Percentiles rank a stretch among this genome's conserved stretches.
These are phyloP conservation scores for Zosterops lateralis DNA, from an alignment of 2,113 vertebrate genomes.

Conservation along the genomic window DNA sequence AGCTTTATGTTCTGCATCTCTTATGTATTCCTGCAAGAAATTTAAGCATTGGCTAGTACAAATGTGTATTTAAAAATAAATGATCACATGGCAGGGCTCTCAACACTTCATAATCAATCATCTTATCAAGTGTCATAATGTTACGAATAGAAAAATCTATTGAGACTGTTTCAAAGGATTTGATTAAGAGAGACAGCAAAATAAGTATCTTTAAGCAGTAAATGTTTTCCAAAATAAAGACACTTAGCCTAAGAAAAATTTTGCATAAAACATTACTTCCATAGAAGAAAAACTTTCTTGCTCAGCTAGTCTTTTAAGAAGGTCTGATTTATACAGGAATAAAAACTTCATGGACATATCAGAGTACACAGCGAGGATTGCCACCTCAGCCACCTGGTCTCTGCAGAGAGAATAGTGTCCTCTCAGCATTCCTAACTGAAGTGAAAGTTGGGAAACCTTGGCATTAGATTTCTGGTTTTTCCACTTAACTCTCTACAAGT, in stretches of 20 bases:
- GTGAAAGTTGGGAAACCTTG: not conserved
- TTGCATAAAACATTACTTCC: not conserved
- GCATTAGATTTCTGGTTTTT: not conserved
- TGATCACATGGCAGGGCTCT: slow-evolving; percentile 40
- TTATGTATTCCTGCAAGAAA: slow-evolving; percentile 27
- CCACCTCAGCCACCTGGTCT: not conserved
- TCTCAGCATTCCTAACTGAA: not conserved
- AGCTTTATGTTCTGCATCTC: slow-evolving; percentile 28
- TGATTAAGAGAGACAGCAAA: slow-evolving; percentile 52
- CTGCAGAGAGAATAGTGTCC: not conserved
- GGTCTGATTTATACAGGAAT: not conserved
- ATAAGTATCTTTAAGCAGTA: slow-evolving; percentile 43
- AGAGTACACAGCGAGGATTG: not conserved
- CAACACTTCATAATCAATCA: slow-evolving; percentile 57
- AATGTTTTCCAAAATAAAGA: slow-evolving; percentile 25
- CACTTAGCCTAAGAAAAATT: slow-evolving; percentile 33
- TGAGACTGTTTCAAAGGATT: slow-evolving; percentile 56
- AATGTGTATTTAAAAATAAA: slow-evolving; percentile 69
- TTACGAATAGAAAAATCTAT: slow-evolving; percentile 45
- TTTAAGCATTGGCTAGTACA: slow-evolving; percentile 27
- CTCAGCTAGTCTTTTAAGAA: not conserved
- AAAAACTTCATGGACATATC: not conserved
- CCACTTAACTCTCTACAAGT: not conserved
- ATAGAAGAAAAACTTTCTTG: not conserved
- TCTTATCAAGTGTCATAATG: slow-evolving; percentile 51